phyloP scores from a whole-genome alignment of 2,888 invertebrate species.

The Dasypogon diadema region DNA sequence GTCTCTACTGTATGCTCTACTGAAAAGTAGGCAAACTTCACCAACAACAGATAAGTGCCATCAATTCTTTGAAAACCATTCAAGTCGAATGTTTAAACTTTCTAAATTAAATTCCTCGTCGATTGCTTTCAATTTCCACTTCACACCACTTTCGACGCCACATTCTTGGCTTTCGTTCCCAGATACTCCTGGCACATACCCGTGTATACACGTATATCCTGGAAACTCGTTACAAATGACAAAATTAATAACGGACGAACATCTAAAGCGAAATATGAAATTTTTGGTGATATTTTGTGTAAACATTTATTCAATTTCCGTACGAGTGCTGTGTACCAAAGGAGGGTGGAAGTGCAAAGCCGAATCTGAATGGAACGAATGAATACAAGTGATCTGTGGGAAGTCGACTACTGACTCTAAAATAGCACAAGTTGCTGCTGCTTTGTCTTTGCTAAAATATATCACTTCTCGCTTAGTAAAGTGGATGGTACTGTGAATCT shows the following conservation, averaged over 20 bases:
- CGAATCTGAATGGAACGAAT: not conserved
- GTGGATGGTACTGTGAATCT: not conserved
- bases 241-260: conserved; percentile 38
- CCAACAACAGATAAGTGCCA: conserved; percentile 45
- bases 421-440: conserved; percentile 31
- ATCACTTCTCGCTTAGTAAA: not conserved
- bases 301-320: conserved; percentile 46
- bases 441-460: conserved; percentile 36
- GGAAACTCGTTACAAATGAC: conserved; percentile 45
- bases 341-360: not conserved
- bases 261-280: conserved; percentile 39
- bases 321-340: not conserved
- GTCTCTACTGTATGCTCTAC: conserved; percentile 17
- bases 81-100: conserved; percentile 43
- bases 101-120: conserved; percentile 46
- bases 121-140: conserved; percentile 47
- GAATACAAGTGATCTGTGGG: not conserved
- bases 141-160: conserved; percentile 17
- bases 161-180: not conserved
- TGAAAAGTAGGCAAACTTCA: conserved; percentile 40
- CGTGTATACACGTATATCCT: conserved; percentile 26
- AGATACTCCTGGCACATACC: not conserved
- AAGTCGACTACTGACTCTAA: conserved; percentile 24
- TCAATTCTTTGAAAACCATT: conserved; percentile 34
- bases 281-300: conserved; percentile 46